phyloP scores from a whole-genome alignment of 1,140 invertebrate species.

The Drusus annulatus region DNA sequence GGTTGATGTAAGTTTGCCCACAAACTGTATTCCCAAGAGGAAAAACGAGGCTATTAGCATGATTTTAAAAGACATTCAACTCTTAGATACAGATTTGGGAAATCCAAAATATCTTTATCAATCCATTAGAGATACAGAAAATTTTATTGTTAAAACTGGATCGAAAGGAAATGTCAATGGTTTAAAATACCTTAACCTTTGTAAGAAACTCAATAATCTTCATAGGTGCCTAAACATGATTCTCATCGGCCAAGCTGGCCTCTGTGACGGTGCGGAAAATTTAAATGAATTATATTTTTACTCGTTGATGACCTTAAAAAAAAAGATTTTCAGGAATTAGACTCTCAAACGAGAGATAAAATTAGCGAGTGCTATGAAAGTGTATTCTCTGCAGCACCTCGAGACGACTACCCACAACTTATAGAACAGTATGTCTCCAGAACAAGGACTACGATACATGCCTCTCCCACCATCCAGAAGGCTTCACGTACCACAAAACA shows the following conservation, averaged over 20 bases:
- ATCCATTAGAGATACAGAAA: slow-evolving; percentile 7
- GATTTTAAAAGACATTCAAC: not conserved
- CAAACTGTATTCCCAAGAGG: slow-evolving; percentile 28
- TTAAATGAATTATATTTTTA: slow-evolving; percentile 23
- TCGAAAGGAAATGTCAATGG: not conserved
- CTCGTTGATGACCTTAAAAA: slow-evolving; percentile 17
- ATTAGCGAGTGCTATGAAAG: slow-evolving; percentile 31
- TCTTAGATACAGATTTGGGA: slow-evolving; percentile 35
- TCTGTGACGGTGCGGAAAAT: slow-evolving; percentile 29
- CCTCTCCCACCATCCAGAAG: not conserved
- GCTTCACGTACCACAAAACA: not conserved
- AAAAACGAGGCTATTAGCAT: slow-evolving; percentile 24
- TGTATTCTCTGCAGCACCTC: slow-evolving; percentile 44
- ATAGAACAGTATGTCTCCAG: not conserved
- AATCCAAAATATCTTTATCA: slow-evolving; percentile 18
- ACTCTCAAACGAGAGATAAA: slow-evolving; percentile 22
- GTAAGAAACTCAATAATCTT: slow-evolving; percentile 40
- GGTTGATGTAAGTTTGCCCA: not conserved
- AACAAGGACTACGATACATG: not conserved
- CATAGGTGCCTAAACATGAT: slow-evolving; percentile 50
- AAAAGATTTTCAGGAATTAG: not conserved
- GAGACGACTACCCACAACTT: slow-evolving; percentile 45
- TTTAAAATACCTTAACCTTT: not conserved
- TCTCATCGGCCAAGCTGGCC: slow-evolving; percentile 47
- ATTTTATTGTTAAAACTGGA: slow-evolving; percentile 10